phyloP scores from a whole-genome alignment of 1,140 invertebrate species.

The Caerostris extrusa region DNA sequence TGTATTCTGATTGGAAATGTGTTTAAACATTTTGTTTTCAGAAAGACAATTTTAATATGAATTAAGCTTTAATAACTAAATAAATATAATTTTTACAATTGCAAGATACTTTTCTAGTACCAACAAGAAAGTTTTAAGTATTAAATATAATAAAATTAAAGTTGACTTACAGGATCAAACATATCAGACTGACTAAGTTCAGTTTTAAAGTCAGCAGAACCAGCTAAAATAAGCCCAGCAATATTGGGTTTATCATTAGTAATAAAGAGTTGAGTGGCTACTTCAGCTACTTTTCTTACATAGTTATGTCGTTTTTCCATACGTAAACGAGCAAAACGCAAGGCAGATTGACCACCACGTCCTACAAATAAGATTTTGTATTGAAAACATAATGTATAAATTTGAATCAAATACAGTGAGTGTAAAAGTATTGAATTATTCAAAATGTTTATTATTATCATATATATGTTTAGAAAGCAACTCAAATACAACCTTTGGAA shows the following conservation, averaged over 20 bases:
- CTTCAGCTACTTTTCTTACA: conserved; percentile 99
- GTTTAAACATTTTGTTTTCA: too few relatives aligned
- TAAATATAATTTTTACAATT: background rate
- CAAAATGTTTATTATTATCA: too few relatives aligned
- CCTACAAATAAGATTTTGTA: conserved; percentile 82
- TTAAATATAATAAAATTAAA: background rate
- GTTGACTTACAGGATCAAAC: conserved; percentile 96
- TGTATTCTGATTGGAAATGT: too few relatives aligned
- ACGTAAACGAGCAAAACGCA: conserved; percentile 99
- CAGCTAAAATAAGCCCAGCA: conserved; percentile 97
- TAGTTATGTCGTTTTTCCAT: conserved; percentile 99
- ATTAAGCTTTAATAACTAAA: too few relatives aligned
- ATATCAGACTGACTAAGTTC: conserved; percentile 99
- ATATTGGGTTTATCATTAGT: conserved; percentile 99
- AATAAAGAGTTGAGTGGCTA: conserved; percentile 98
- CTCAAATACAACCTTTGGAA: background rate
- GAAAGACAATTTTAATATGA: too few relatives aligned
- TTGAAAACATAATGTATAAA: too few relatives aligned
- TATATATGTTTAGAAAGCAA: background rate
- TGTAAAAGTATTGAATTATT: too few relatives aligned
- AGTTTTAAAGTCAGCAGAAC: conserved; percentile 99
- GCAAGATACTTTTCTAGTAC: background rate
- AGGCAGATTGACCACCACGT: conserved; percentile 99
- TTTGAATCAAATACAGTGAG: too few relatives aligned
- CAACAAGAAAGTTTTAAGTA: background rate